Percentiles rank a stretch among this genome's conserved stretches.
Conservation (phyloP, 1,140 invertebrate genomes). For the Penaeus indicus region DNA sequence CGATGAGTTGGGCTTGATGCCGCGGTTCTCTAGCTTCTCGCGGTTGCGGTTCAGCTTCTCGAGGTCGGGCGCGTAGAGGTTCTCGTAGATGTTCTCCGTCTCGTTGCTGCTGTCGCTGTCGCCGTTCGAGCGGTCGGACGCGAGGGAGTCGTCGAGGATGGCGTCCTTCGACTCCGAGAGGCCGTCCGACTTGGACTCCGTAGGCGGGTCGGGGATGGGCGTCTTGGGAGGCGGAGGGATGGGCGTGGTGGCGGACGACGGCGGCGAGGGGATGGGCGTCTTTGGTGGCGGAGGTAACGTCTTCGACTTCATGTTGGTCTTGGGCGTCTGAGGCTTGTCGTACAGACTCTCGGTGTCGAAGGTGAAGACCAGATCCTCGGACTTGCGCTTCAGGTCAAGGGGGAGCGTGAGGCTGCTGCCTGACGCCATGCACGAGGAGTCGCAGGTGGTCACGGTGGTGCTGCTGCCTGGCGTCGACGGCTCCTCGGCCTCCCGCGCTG, state of each 20-base stretch:
- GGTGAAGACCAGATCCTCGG: constrained; percentile 53
- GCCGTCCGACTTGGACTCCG: constrained; percentile 22
- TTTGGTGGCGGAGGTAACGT: constrained; percentile 65
- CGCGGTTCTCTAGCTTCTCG: constrained; percentile 61
- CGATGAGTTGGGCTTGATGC: constrained; percentile 66
- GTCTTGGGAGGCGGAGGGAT: constrained; percentile 58
- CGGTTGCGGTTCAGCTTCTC: constrained; percentile 62
- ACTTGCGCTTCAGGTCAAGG: constrained; percentile 22
- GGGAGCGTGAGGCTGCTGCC: constrained; percentile 48
- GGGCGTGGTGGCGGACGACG: constrained; percentile 43
- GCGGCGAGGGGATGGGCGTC: constrained; percentile 64
- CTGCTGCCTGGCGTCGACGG: neutral
- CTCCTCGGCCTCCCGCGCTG: constrained; percentile 24
- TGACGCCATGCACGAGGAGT: constrained; percentile 8
- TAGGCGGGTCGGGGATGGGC: constrained; percentile 55
- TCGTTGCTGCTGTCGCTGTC: constrained; percentile 57
- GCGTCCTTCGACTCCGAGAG: constrained; percentile 16
- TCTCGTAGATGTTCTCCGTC: constrained; percentile 66
- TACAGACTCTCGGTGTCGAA: constrained; percentile 62
- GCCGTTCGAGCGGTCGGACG: constrained; percentile 21
- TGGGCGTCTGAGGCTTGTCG: constrained; percentile 46
- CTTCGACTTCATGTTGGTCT: constrained; percentile 45
- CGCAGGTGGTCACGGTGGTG: constrained; percentile 12
- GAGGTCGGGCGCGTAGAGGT: constrained; percentile 58
- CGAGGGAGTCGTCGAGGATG: neutral